These are phyloP conservation scores for Callocephalon fimbriatum DNA, from an alignment of 2,113 vertebrate genomes.

Conservation along the genomic window DNA sequence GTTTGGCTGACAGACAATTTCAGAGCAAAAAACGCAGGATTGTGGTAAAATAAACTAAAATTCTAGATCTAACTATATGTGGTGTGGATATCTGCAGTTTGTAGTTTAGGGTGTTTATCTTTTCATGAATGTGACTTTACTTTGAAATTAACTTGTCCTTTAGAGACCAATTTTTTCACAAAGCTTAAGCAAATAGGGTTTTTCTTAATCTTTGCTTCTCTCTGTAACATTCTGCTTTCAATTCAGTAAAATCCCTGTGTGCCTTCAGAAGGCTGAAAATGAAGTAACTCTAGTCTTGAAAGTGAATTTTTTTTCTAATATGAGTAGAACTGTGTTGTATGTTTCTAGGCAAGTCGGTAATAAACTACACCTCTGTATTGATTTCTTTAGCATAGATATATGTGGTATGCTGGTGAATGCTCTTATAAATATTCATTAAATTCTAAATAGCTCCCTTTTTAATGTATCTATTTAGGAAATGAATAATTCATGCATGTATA, in stretches of 20 bases:
- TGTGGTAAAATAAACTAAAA: not conserved
- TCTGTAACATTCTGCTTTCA: slow-evolving; percentile 1
- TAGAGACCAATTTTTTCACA: slow-evolving; percentile 25
- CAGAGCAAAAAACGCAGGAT: not conserved
- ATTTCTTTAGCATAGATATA: slow-evolving; percentile 40
- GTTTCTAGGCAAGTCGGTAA: not conserved
- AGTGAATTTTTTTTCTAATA: slow-evolving; percentile 19
- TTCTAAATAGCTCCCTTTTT: slow-evolving; percentile 49
- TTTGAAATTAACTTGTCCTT: slow-evolving; percentile 49
- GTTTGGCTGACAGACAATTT: not conserved
- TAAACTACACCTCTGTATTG: slow-evolving; percentile 38
- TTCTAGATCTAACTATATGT: not conserved
- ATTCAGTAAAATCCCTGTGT: slow-evolving; percentile 14
- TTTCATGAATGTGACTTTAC: not conserved
- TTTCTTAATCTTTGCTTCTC: slow-evolving; percentile 7
- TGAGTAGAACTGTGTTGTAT: not conserved
- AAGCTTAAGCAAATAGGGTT: slow-evolving; percentile 3
- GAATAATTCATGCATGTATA: slow-evolving; percentile 65
- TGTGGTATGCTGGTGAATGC: slow-evolving; percentile 21
- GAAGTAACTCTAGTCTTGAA: slow-evolving; percentile 15
- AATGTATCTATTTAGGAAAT: slow-evolving; percentile 62
- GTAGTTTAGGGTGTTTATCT: not conserved
- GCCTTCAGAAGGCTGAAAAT: slow-evolving; percentile 23
- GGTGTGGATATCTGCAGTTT: not conserved
- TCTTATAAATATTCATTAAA: slow-evolving; percentile 69